Evolutionary conservation across 2,888 invertebrate species (phyloP).

Genomic region (Diaperis boleti): DNA sequence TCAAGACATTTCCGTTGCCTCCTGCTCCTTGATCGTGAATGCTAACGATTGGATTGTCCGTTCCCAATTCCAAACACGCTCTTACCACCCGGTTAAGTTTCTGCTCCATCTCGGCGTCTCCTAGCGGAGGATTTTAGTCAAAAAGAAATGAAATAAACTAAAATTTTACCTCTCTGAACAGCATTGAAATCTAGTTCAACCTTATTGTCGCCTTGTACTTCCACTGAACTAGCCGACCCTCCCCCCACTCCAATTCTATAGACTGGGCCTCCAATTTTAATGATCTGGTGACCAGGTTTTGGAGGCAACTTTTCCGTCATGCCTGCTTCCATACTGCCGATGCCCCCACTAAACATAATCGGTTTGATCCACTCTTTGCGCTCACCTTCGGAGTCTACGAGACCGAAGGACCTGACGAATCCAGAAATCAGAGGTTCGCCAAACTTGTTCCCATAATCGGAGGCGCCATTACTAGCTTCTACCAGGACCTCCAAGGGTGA

Average conservation of each 20-base stretch:
- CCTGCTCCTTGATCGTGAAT: constrained; percentile 99
- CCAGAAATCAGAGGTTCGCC: constrained; percentile 95
- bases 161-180: constrained; percentile 83
- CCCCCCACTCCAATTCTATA: constrained; percentile 99
- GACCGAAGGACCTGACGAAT: constrained; percentile 92
- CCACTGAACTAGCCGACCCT: constrained; percentile 97
- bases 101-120: constrained; percentile 99
- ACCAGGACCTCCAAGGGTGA: constrained; percentile 89
- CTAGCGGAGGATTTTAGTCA: constrained; percentile 33
- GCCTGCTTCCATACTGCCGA: constrained; percentile 88
- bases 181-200: constrained; percentile 94
- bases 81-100: constrained; percentile 94
- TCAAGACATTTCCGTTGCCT: constrained; percentile 97
- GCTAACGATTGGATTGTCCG: constrained; percentile 89
- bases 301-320: constrained; percentile 85
- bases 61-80: constrained; percentile 87
- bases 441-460: constrained; percentile 99
- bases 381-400: constrained; percentile 70
- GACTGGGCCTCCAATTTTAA: constrained; percentile 97
- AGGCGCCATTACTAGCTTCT: constrained; percentile 97
- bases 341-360: constrained; percentile 98
- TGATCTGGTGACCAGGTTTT: constrained; percentile 87
- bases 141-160: not conserved
- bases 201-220: constrained; percentile 91
- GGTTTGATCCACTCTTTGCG: constrained; percentile 97